Evolutionary conservation across 1,140 invertebrate genomes (phyloP), one percentile per base, ranked within the genome.

Genomic region (Drosophila athabasca): DNA sequence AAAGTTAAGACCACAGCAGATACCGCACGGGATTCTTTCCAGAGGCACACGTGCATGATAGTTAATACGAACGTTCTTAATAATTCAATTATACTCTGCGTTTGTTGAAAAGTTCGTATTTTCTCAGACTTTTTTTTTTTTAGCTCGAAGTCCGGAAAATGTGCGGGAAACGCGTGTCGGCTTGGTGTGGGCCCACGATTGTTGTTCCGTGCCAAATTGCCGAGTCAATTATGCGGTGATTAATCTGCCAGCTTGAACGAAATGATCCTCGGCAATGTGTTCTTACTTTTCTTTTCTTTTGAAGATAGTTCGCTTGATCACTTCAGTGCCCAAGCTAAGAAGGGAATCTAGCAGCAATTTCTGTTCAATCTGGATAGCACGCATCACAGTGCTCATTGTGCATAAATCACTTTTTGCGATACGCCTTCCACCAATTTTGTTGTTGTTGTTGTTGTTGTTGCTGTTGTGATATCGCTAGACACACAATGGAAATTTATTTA

Each of bases 401-500:
- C 64, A 69, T 69, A 69, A 69, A 68, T 69, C 66, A 69, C 49
- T 57, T 68, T 45, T 9, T 8, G 22, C 45, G 41, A 35, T 24
- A 31, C 7, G 48, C 31, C 29, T 31, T 1, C 29, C 29, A 29
- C 22, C 26, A n/a, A n/a, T 49, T 19, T 62, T 45, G n/a, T n/a
- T n/a, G n/a, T n/a, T n/a, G n/a, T n/a, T n/a, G n/a, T n/a, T n/a
- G n/a, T n/a, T n/a, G n/a, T n/a, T n/a, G n/a, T n/a, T n/a, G n/a
- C n/a, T n/a, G n/a, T 35, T 62, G 11, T 24, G 7, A 43, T 52
- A 54, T 67, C 49, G 43, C 43, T 68, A 15, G 57, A 24, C 51
- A 68, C 55, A 69, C 64, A 49, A 68, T 68, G 31, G 26, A 48
- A 57, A 68, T 57, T 69, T 69, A 69, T 69, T 69, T 69, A 69